Percentiles rank a stretch among this genome's conserved stretches.
Evolutionary conservation across 2,797 vertebrate genomes (phyloP).

Genomic region (Brachyrhaphis roseni): DNA sequence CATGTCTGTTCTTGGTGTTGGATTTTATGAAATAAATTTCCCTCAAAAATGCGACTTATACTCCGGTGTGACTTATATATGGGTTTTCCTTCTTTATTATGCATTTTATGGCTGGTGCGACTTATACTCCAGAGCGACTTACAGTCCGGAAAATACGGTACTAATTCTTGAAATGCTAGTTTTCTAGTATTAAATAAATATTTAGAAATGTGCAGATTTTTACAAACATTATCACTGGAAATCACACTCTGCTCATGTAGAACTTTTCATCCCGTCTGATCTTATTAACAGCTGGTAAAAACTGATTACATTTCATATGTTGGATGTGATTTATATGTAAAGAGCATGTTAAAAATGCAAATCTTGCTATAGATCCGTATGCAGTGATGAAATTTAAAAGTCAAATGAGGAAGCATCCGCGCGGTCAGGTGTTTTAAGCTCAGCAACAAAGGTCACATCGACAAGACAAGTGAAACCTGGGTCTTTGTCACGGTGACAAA

Average conservation of each 20-base stretch:
- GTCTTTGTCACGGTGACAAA: constrained; percentile 36
- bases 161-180: not conserved
- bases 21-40: no score
- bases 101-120: no score
- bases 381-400: constrained; percentile 23
- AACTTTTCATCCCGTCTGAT: not conserved
- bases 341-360: not conserved
- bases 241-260: not conserved
- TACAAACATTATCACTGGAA: not conserved
- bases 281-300: not conserved
- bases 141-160: no score
- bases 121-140: no score
- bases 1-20: no score
- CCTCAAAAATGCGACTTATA: no score
- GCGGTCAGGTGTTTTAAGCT: constrained; percentile 20
- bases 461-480: constrained; percentile 42
- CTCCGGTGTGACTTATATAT: no score
- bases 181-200: not conserved
- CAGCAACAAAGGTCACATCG: constrained; percentile 56
- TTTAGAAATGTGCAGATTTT: not conserved
- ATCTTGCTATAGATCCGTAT: constrained; percentile 2
- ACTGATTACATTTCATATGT: not conserved
- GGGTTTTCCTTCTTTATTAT: no score
- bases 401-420: constrained; percentile 20
- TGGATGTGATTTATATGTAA: constrained; percentile 6